These are phyloP conservation scores for Papilio dardanus DNA, from an alignment of 1,140 invertebrate genomes.

Conservation along the genomic window DNA sequence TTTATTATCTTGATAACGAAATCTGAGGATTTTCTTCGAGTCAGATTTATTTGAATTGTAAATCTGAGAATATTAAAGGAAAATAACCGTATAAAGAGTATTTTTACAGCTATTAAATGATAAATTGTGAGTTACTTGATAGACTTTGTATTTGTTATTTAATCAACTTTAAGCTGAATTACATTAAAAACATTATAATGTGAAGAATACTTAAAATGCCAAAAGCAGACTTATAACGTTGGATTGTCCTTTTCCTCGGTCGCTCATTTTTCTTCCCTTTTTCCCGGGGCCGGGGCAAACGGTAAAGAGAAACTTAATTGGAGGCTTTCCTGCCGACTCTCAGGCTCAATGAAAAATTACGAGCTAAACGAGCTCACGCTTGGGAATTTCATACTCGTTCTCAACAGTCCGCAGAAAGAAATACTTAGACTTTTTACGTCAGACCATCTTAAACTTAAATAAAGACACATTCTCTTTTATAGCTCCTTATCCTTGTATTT, in stretches of 20 bases:
- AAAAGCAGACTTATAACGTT: constrained; percentile 20
- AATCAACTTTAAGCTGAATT: neutral
- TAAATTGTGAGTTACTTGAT: too few species aligned
- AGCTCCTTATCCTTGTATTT: neutral
- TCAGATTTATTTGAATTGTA: neutral
- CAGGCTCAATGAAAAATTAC: constrained; percentile 81
- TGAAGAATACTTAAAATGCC: constrained; percentile 24
- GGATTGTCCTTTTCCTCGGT: constrained; percentile 58
- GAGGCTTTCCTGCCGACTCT: constrained; percentile 74
- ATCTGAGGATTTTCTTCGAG: neutral
- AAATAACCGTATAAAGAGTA: neutral
- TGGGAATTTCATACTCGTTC: constrained; percentile 70
- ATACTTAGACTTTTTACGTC: constrained; percentile 56
- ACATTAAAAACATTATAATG: neutral
- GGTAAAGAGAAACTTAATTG: constrained; percentile 81
- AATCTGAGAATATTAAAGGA: neutral
- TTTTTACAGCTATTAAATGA: neutral
- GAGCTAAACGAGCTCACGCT: constrained; percentile 76
- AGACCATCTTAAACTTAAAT: constrained; percentile 55
- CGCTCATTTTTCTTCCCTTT: constrained; percentile 75
- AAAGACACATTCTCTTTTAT: constrained; percentile 40
- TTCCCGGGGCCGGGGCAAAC: constrained; percentile 62
- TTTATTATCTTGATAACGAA: neutral
- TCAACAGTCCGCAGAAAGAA: constrained; percentile 61
- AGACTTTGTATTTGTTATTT: too few species aligned